Evolutionary conservation across 2,888 invertebrate species (phyloP), one percentile per base, ranked within the genome.

Genomic region (Phortica okadai): DNA sequence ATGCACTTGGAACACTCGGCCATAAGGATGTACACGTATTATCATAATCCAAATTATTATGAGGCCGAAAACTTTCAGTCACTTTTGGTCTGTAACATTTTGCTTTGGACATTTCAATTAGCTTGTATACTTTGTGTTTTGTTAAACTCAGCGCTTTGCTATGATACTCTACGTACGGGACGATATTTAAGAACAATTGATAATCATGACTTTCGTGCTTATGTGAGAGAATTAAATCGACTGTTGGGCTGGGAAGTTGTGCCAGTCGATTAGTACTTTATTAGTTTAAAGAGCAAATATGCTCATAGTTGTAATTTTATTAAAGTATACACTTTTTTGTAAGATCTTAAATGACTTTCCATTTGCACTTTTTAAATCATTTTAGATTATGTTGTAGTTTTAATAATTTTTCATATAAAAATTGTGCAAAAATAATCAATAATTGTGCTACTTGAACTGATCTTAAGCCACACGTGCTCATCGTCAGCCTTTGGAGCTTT

Each of bases 201-300:
- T 56, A 67, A 67, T 16, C 16, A 44, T 6, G 67, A 44, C 14
- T 67, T 16, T 44, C 67, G 67, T 7, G 67, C 44, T 7, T 67
- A 67, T 44, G 44, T 67, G 11, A n/a, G 7, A 16, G 67, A 4
- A 8, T 2, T 67, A n/a, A 67, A 44, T 67, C 6, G 21, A n/a
- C 44, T 67, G 67, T 14, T 16, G n/a, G 67, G 44, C n/a, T 67
- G 67, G 67, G 67, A 42, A 44, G 44, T 44, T 42, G 4, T 67
- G 44, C 67, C 42, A 11, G 33, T 21, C 21, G 21, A 33, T 33
- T 33, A 33, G 33, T 33, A 33, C 2, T 33, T 33, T 33, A 5
- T 33, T 14, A 16, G 2, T n/a, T 6, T 1, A 16, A 56, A 14
- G 14, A 2, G 8, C 11, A 56, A 56, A 14, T 7, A 56, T 1